phyloP scores from a whole-genome alignment of 2,113 vertebrate genomes.

The Xiphias gladius region DNA sequence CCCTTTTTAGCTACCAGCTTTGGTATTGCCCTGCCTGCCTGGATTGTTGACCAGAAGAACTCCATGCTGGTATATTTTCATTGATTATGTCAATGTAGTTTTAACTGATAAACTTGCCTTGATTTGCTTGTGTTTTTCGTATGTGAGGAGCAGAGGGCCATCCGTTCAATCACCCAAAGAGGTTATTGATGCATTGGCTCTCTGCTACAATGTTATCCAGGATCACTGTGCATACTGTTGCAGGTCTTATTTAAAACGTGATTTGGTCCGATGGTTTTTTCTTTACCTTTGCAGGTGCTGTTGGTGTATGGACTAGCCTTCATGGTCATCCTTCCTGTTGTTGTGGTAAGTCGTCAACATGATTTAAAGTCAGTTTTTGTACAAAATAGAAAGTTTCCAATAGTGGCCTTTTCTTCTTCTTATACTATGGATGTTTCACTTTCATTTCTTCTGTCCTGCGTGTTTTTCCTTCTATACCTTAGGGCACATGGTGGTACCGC shows the following conservation, averaged over 20 bases:
- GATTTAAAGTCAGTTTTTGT: neutral
- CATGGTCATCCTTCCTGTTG: constrained; percentile 99
- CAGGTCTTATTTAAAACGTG: neutral
- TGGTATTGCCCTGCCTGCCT: constrained; percentile 96
- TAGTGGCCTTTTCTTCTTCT: neutral
- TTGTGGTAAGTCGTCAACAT: constrained; percentile 89
- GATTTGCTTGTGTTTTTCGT: neutral
- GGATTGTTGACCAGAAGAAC: constrained; percentile 99
- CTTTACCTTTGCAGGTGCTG: constrained; percentile 88
- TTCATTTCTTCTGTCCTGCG: neutral
- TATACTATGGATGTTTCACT: neutral
- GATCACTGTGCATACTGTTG: neutral
- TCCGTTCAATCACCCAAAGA: neutral
- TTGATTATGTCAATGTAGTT: neutral
- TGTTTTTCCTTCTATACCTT: neutral
- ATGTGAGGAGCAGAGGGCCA: neutral
- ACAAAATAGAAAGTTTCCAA: neutral
- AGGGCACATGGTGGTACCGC: constrained; percentile 99
- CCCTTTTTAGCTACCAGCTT: constrained; percentile 91
- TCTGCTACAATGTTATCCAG: neutral
- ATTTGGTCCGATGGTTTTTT: neutral
- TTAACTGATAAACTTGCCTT: neutral
- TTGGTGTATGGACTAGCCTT: constrained; percentile 98
- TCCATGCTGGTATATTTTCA: constrained; percentile 92
- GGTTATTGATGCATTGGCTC: no score